These are phyloP conservation scores for Aix galericulata DNA, from an alignment of 2,113 vertebrate genomes.

Conservation along the genomic window DNA sequence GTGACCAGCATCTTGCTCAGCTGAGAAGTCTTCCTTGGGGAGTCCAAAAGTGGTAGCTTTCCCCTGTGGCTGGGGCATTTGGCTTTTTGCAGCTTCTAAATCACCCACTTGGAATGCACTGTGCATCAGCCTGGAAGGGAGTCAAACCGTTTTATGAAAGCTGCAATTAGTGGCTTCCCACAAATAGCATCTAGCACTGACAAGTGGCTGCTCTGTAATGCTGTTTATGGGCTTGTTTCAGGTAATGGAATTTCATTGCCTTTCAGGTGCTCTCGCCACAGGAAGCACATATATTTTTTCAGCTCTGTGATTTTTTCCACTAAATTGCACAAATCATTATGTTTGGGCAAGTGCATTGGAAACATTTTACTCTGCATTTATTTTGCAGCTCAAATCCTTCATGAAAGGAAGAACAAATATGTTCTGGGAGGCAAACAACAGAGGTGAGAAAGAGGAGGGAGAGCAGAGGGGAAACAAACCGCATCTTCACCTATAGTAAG, in stretches of 20 bases:
- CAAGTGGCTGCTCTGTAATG: conserved; percentile 58
- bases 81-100: conserved; percentile 65
- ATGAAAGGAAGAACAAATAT: not conserved
- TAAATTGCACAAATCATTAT: conserved; percentile 33
- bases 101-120: conserved; percentile 62
- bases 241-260: conserved; percentile 55
- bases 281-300: conserved; percentile 48
- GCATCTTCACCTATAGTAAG: not conserved
- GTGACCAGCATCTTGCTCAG: not conserved
- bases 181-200: conserved; percentile 67
- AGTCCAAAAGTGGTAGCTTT: conserved; percentile 8
- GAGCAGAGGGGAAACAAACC: not conserved
- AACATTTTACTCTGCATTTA: conserved; percentile 36
- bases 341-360: conserved; percentile 56
- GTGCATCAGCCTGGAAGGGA: conserved; percentile 68
- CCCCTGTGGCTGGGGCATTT: conserved; percentile 50
- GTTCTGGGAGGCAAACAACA: not conserved
- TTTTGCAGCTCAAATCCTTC: conserved; percentile 12
- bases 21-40: not conserved
- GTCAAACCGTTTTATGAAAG: conserved; percentile 70
- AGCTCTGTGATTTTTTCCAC: conserved; percentile 59
- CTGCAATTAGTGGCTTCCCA: conserved; percentile 78
- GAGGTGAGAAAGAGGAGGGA: not conserved
- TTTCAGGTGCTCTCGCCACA: conserved; percentile 50
- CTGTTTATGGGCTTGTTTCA: conserved; percentile 56